These are phyloP conservation scores for Toxonevra muliebris DNA, from an alignment of 2,888 invertebrate genomes.

Conservation along the genomic window DNA sequence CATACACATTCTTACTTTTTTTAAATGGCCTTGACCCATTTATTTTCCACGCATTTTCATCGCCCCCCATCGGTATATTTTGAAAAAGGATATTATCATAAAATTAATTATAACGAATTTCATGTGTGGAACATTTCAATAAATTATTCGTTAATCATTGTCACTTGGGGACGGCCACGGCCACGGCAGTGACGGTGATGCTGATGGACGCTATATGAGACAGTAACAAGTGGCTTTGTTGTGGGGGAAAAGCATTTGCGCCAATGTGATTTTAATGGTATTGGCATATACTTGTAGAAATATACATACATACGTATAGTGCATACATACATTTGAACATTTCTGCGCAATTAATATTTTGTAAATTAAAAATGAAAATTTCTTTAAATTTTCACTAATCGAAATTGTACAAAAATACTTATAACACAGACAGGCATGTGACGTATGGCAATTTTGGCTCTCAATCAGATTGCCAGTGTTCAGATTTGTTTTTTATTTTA, in stretches of 20 bases:
- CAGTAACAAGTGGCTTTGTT: not conserved
- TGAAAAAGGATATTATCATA: conserved; percentile 12
- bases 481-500: not conserved
- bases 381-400: not conserved
- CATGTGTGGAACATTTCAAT: conserved; percentile 28
- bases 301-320: conserved; percentile 1
- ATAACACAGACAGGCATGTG: not conserved
- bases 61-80: conserved; percentile 21
- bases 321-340: not conserved
- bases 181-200: conserved; percentile 15
- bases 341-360: conserved; percentile 16
- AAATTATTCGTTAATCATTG: conserved; percentile 25
- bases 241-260: conserved; percentile 10
- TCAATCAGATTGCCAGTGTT: not conserved
- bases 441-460: no score
- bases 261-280: not conserved
- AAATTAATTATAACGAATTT: conserved; percentile 7
- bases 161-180: conserved; percentile 15
- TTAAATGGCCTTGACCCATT: conserved; percentile 56
- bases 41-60: conserved; percentile 31
- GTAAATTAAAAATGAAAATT: conserved; percentile 2
- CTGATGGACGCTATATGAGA: not conserved
- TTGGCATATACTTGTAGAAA: not conserved
- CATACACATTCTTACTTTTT: not conserved
- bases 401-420: not conserved